phyloP scores from a whole-genome alignment of 1,140 invertebrate species.

The Penaeus vannamei region DNA sequence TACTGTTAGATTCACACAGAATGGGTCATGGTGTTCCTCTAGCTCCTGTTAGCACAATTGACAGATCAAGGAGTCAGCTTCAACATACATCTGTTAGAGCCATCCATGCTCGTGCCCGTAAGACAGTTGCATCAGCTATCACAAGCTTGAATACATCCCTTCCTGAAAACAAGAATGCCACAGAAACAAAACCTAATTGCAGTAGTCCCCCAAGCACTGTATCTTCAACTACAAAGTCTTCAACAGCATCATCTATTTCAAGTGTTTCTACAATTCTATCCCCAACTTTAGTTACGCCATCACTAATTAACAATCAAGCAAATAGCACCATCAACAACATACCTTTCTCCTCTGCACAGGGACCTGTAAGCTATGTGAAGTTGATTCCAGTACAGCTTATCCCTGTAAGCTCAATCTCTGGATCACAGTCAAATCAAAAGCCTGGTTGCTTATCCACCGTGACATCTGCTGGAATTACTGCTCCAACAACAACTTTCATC shows the following conservation, averaged over 20 bases:
- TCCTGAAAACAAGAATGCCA: not conserved
- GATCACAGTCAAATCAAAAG: constrained; percentile 39
- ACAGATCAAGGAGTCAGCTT: constrained; percentile 61
- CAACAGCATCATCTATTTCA: no score
- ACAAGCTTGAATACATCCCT: not conserved
- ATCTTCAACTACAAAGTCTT: no score
- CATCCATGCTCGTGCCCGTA: constrained; percentile 27
- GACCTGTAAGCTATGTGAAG: constrained; percentile 52
- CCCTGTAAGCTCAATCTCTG: not conserved
- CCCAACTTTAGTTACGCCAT: constrained; percentile 31
- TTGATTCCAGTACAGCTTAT: constrained; percentile 57
- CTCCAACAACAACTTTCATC: constrained; percentile 56
- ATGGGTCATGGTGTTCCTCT: constrained; percentile 65
- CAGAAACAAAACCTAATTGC: not conserved
- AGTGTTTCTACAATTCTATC: constrained; percentile 4
- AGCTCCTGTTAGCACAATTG: constrained; percentile 59
- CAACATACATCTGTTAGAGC: constrained; percentile 52
- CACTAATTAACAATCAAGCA: not conserved
- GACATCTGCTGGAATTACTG: not conserved
- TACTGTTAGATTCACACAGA: constrained; percentile 61
- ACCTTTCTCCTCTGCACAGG: constrained; percentile 25
- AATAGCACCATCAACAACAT: not conserved
- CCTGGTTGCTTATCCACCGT: not conserved
- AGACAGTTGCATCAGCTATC: constrained; percentile 33
- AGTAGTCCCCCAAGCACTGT: no score